Conservation (phyloP, 2,888 invertebrate species). For the Drosophila basisetae region DNA sequence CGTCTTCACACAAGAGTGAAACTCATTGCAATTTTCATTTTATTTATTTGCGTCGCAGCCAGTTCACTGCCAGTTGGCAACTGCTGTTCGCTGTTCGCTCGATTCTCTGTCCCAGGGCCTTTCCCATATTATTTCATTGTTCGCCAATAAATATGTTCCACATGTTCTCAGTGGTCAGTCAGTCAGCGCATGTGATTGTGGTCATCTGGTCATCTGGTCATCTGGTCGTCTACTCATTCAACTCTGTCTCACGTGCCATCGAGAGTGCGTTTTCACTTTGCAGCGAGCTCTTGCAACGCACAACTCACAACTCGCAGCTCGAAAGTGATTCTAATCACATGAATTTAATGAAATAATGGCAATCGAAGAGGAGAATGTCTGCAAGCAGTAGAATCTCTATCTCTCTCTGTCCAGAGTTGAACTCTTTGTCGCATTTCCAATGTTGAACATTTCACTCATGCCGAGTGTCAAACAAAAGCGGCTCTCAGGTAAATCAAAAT, state of each 20-base stretch:
- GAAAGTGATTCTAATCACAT: constrained; percentile 76
- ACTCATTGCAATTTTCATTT: constrained; percentile 78
- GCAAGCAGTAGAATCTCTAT: constrained; percentile 44
- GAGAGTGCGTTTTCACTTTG: constrained; percentile 75
- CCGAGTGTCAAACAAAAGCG: constrained; percentile 51
- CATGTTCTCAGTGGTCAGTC: constrained; percentile 41
- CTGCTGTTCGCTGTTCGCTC: constrained; percentile 12
- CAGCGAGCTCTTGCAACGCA: constrained; percentile 33
- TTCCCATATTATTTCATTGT: constrained; percentile 72
- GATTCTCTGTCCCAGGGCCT: constrained; percentile 43
- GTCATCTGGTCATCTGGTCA: constrained; percentile 36
- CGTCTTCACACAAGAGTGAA: constrained; percentile 77
- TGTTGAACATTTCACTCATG: constrained; percentile 58
- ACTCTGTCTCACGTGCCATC: constrained; percentile 72
- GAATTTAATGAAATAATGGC: constrained; percentile 71
- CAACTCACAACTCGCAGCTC: constrained; percentile 15
- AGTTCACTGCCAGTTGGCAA: constrained; percentile 8
- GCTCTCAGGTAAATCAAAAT: constrained; percentile 58
- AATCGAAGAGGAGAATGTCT: constrained; percentile 60
- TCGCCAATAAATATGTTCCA: constrained; percentile 49
- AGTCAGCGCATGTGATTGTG: constrained; percentile 32
- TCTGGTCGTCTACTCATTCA: constrained; percentile 28
- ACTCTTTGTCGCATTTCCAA: constrained; percentile 14
- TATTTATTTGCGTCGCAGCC: constrained; percentile 55
- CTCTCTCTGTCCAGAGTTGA: background rate